A percentile compares a stretch with the other conserved stretches of the same genome.
phyloP scores from a whole-genome alignment of 2,888 invertebrate genomes.

The Thymelicus sylvestris region DNA sequence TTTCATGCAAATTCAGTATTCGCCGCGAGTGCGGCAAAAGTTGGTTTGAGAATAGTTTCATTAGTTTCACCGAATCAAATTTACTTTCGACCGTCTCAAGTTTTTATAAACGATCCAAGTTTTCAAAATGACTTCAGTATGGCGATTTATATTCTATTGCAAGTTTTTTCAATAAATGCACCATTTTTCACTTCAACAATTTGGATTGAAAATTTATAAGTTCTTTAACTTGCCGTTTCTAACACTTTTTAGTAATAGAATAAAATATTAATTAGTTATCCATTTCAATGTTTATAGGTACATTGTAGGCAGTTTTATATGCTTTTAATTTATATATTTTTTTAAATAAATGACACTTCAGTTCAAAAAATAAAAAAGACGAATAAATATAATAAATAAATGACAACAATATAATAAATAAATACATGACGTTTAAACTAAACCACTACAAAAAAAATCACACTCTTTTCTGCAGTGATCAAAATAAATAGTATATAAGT shows the following conservation, averaged over 20 bases:
- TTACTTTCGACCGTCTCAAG: conserved; percentile 15
- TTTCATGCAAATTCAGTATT: conserved; percentile 39
- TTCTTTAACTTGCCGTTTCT: neutral
- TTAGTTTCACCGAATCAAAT: conserved; percentile 31
- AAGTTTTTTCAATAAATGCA: conserved; percentile 8
- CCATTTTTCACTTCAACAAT: neutral
- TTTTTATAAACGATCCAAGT: conserved; percentile 27
- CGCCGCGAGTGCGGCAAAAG: conserved; percentile 31
- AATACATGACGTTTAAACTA: no score
- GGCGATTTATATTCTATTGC: neutral
- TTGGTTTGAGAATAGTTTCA: conserved; percentile 39
- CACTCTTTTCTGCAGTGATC: no score
- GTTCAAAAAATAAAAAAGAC: no score
- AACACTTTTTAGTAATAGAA: no score
- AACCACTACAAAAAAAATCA: no score
- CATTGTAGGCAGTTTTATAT: no score
- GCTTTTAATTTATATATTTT: no score
- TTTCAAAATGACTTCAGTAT: conserved; percentile 6
- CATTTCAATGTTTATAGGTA: no score
- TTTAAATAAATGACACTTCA: no score
- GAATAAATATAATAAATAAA: no score
- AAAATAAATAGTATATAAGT: neutral
- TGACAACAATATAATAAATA: no score
- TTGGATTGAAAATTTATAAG: neutral
- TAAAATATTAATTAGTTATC: no score